Base-by-base conservation (phyloP, 2,888 invertebrate genomes). In the Lycocerus yunnanus region DNA sequence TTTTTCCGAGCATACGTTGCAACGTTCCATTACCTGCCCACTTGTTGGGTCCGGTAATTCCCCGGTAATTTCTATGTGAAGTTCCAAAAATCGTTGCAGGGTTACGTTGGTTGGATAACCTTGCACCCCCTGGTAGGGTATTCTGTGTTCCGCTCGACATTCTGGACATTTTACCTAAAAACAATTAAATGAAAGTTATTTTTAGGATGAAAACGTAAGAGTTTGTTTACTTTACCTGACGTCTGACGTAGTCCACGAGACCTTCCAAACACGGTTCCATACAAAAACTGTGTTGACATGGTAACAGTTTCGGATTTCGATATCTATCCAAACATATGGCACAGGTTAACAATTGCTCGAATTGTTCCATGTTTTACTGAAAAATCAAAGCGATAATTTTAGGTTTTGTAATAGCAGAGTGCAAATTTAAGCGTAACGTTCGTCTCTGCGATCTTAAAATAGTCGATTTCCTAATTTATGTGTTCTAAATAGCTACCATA, bases 241-340 rank as follows among this genome's bases (percentile, higher is more conserved):
- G 90, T 81, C 96, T 91, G 80, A 97, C 97, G 87, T 97, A 97
- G 89, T 97, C 97, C 85, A 97, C 96, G 68, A 98, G 91, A 79
- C 98, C 97, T 88, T 98, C 98, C 92, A 99, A 94, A 88, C 99
- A 99, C 71, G 99, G 98, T 85, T 97, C 97, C 95, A 97, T 96
- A 86, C 99, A 99, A 89, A 97, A 99, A 84, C 98, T 98, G 92
- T 99, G 99, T 90, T 99, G 99, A 87, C 98, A 98, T 93, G 98
- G 98, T 86, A 99, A 89, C 86, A 99, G 91, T 89, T 98, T 99
- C n/a, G 99, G 99, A 87, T 97, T 97, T 84, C 96, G 91, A 89
- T 95, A 99, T 84, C 99, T 92, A 89, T 99, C 99, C 88, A 99
- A 89, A 88, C 99, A 99, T 86, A 99, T 97, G 87, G 98, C 96